Conservation (phyloP, 2,888 invertebrate species). For the Eupithecia tripunctaria region DNA sequence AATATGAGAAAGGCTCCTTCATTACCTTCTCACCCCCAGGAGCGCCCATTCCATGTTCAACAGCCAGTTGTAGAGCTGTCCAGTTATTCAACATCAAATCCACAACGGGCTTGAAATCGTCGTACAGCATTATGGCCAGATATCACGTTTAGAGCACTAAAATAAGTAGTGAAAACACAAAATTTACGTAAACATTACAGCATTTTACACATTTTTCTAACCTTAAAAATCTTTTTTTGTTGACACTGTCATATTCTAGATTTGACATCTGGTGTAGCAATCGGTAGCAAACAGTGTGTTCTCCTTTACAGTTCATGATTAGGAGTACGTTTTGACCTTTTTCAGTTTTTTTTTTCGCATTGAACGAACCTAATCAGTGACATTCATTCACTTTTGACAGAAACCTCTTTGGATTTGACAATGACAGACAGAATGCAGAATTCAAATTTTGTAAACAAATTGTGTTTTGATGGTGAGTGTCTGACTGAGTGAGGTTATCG, state of each 20-base stretch:
- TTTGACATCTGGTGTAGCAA: no score
- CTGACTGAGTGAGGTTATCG: slow-evolving; percentile 43
- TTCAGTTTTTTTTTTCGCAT: no score
- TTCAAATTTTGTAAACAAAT: slow-evolving; percentile 50
- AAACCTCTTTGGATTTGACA: neutral
- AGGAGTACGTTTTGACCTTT: no score
- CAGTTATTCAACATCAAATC: slow-evolving; percentile 89
- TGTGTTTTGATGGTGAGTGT: slow-evolving; percentile 11
- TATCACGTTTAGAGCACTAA: neutral
- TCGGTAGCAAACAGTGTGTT: no score
- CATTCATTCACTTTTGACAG: neutral
- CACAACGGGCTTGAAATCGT: slow-evolving; percentile 85
- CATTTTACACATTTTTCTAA: slow-evolving; percentile 56
- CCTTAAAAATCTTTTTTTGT: slow-evolving; percentile 37
- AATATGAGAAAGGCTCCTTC: neutral
- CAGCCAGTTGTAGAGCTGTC: slow-evolving; percentile 88
- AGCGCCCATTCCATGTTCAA: slow-evolving; percentile 90
- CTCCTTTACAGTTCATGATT: no score
- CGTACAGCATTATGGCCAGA: slow-evolving; percentile 69
- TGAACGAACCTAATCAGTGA: no score
- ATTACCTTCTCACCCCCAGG: slow-evolving; percentile 85
- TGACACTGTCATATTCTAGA: no score
- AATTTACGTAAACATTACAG: neutral
- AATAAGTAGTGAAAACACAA: no score
- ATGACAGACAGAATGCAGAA: neutral